Base-by-base conservation (phyloP, 2,113 vertebrate species). In the Podocnemis expansa region DNA sequence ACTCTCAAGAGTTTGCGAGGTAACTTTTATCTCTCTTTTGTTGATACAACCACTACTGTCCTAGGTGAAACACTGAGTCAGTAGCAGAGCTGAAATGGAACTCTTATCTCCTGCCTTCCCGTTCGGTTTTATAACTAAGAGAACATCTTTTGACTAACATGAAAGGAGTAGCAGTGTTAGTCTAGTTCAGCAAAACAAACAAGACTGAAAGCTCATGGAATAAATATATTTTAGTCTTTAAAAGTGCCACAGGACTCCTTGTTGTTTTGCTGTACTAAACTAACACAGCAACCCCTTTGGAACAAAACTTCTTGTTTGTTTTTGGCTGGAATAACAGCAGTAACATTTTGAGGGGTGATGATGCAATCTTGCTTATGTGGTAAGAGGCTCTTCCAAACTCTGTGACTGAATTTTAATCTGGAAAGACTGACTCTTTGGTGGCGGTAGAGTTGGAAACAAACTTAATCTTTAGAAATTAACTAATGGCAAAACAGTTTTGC, bases 101-200 rank as follows among this genome's bases (percentile, higher is more conserved):
- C 55, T 63, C 29, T 24, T 70, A 4, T 76, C 81, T 93, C 81
- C 78, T 60, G 9, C 13, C 2, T 55, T 80, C 78, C 63, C 6
- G 5, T 21, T 56, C 55, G 38, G 29, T 16, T 11, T 0, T 9
- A 0, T 76, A 5, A 41, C 67, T 56, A 56, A 2, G 9, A 11
- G 67, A 49, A 45, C 70, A 43, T 6, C 22, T 76, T 73, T 82
- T 47, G 47, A 47, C n/a, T n/a, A n/a, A n/a, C n/a, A n/a, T n/a
- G n/a, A n/a, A n/a, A n/a, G n/a, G n/a, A n/a, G n/a, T n/a, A n/a
- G n/a, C n/a, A n/a, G n/a, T n/a, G n/a, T n/a, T n/a, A n/a, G n/a
- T n/a, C n/a, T n/a, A n/a, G n/a, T n/a, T n/a, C n/a, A n/a, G n/a
- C n/a, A n/a, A n/a, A n/a, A n/a, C n/a, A n/a, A n/a, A n/a, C n/a